Conservation (phyloP, 2,797 vertebrate species). For the Dendrocincla fuliginosa region DNA sequence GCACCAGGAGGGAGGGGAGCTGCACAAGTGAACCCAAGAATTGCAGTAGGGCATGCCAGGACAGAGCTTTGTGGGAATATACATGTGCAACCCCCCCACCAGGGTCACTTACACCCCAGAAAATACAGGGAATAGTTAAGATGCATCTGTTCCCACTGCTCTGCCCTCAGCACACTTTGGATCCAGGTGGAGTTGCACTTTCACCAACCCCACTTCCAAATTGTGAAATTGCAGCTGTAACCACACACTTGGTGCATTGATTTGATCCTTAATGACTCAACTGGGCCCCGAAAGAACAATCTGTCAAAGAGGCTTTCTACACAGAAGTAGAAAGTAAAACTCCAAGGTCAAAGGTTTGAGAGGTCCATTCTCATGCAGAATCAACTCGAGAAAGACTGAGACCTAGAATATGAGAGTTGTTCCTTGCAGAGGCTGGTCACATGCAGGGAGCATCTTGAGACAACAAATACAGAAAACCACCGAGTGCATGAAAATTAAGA, state of each 20-base stretch:
- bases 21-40: background rate
- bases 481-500: slow-evolving; percentile 47
- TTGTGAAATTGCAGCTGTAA: background rate
- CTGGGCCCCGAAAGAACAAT: background rate
- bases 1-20: background rate
- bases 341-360: slow-evolving; percentile 32
- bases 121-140: background rate
- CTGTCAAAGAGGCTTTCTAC: slow-evolving; percentile 71
- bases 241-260: background rate
- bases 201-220: background rate
- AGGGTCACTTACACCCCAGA: background rate
- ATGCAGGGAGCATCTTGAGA: slow-evolving; percentile 67
- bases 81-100: background rate
- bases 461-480: slow-evolving; percentile 30
- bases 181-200: background rate
- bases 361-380: slow-evolving; percentile 62
- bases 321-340: slow-evolving; percentile 44
- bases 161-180: background rate
- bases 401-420: slow-evolving; percentile 71
- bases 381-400: slow-evolving; percentile 28
- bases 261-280: background rate
- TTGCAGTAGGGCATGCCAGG: background rate
- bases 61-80: background rate
- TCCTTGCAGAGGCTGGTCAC: slow-evolving; percentile 65
- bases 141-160: background rate